Conservation (phyloP, 2,113 vertebrate genomes). For the Forbesichthys agassizii region DNA sequence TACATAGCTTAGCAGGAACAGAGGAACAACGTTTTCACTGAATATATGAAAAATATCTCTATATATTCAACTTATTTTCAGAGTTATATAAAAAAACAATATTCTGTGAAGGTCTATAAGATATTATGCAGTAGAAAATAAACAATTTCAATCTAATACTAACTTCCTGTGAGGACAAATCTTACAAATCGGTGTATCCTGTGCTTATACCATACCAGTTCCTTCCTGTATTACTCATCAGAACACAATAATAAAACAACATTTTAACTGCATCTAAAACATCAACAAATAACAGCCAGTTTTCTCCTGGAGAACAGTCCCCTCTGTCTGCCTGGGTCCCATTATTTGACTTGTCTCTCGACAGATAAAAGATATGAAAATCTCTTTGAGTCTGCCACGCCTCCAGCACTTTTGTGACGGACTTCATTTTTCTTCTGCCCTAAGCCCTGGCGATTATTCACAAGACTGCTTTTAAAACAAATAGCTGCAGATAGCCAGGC, state of each 20-base stretch:
- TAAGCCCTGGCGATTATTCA: conserved; percentile 54
- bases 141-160: no score
- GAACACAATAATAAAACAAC: conserved; percentile 16
- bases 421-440: conserved; percentile 53
- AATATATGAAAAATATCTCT: no score
- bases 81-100: no score
- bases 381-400: conserved; percentile 63
- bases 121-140: no score
- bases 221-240: background rate
- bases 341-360: conserved; percentile 60
- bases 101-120: no score
- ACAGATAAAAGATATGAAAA: conserved; percentile 67
- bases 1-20: no score
- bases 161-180: no score
- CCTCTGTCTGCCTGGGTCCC: conserved; percentile 39
- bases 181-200: no score
- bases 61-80: no score
- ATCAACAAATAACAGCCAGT: conserved; percentile 51
- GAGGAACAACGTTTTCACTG: no score
- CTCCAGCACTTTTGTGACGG: conserved; percentile 56
- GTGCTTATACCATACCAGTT: no score
- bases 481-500: conserved; percentile 45
- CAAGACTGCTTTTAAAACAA: conserved; percentile 62
- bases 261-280: conserved; percentile 41
- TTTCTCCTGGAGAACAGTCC: conserved; percentile 54